Evolutionary conservation across 2,888 invertebrate species (phyloP), one percentile per base, ranked within the genome.

Genomic region (Antitype chi): DNA sequence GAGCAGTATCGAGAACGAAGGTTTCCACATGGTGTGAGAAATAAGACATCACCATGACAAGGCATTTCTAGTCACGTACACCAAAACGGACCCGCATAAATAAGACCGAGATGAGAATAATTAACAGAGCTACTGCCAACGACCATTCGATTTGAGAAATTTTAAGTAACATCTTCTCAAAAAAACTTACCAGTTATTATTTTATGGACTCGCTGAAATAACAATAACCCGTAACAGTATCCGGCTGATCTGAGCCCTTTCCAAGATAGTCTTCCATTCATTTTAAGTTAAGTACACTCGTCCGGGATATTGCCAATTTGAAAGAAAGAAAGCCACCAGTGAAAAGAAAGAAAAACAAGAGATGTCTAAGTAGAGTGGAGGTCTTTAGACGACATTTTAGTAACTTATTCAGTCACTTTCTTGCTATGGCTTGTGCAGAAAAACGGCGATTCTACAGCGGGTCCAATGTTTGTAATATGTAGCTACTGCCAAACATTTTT

Each of bases 61-160:
- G 49, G 78, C 66, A 82, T 49, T 78, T 67, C 20, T 76, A 67
- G 53, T 76, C 66, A 62, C 77, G 64, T 82, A 66, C 53, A 53
- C 32, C 47, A 64, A 81, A 81, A 81, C 32, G 66, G 25, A 57
- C 47, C 25, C 23, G 25, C 17, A 17, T n/a, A n/a, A 55, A 49
- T n/a, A 70, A 53, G 15, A 53, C 15, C 15, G 47, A 38, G 47
- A 75, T 74, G 53, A 47, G 47, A 53, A 81, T 81, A 57, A 66
- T 74, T 64, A 59, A 53, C 1, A 59, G 49, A 59, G 23, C 32
- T 28, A 52, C 6, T 43, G 23, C 9, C 28, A 49, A 28, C n/a
- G n/a, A 43, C 9, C 23, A 76, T 28, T 38, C 17, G n/a, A 62
- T 15, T 3, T 23, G 15, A 80, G 38, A 0, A 0, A 7, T 28